These are phyloP conservation scores for Cynodonichthys magdalenae DNA, from an alignment of 2,797 vertebrate species.

Conservation along the genomic window DNA sequence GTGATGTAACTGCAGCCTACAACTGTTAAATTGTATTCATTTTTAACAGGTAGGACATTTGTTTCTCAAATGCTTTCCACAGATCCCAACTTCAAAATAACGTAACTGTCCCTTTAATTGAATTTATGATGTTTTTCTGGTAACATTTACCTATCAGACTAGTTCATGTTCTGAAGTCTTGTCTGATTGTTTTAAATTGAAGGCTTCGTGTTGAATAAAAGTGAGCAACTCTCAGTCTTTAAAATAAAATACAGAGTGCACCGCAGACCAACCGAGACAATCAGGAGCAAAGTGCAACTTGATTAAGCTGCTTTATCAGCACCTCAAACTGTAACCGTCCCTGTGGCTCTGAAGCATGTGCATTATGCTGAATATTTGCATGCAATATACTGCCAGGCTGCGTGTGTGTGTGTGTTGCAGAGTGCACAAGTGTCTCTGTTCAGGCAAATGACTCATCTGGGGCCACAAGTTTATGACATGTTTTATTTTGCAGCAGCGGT, in stretches of 20 bases:
- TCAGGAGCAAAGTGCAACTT: slow-evolving; percentile 58
- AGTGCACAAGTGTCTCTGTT: slow-evolving; percentile 8
- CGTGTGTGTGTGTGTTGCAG: neutral
- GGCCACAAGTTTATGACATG: slow-evolving; percentile 12
- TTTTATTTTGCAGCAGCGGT: slow-evolving; percentile 19
- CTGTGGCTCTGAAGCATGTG: neutral
- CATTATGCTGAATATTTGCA: slow-evolving; percentile 31
- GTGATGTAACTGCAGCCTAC: too few relatives aligned
- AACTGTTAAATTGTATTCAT: too few relatives aligned
- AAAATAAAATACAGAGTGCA: slow-evolving; percentile 43
- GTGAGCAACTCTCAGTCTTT: neutral
- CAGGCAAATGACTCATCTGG: slow-evolving; percentile 24
- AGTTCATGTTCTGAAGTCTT: neutral
- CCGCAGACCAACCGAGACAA: slow-evolving; percentile 15
- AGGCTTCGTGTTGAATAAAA: neutral
- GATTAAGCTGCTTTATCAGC: slow-evolving; percentile 45
- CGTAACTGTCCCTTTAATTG: too few relatives aligned
- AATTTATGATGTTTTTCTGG: too few relatives aligned
- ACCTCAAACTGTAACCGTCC: neutral
- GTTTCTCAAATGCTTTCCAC: too few relatives aligned
- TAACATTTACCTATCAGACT: neutral
- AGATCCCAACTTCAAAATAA: too few relatives aligned
- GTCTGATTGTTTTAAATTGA: neutral
- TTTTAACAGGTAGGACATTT: too few relatives aligned
- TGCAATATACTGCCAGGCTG: neutral